These are phyloP conservation scores for Tridacna gigas DNA, from an alignment of 2,888 invertebrate genomes.

Conservation along the genomic window DNA sequence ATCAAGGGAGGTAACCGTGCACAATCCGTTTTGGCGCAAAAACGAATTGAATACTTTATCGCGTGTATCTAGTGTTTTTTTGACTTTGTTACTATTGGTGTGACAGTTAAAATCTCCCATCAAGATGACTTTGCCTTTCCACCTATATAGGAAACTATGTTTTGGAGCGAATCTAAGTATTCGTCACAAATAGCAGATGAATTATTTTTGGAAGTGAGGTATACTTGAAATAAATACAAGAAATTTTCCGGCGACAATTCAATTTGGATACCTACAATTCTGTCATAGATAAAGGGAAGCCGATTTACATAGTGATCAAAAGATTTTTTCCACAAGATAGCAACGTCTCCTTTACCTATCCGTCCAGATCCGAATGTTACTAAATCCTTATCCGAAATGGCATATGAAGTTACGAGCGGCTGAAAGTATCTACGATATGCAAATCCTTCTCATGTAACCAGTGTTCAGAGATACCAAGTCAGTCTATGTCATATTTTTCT, in stretches of 20 bases:
- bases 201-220: constrained; percentile 10
- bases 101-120: background rate
- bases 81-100: background rate
- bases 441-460: background rate
- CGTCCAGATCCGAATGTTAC: background rate
- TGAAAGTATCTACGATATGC: background rate
- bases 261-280: constrained; percentile 6
- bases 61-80: background rate
- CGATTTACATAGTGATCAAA: background rate
- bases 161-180: background rate
- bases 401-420: background rate
- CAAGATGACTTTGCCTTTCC: background rate
- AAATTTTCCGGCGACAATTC: constrained; percentile 8
- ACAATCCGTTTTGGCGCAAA: background rate
- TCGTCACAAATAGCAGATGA: background rate
- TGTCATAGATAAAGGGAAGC: background rate
- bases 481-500: background rate
- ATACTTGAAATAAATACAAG: constrained; percentile 14
- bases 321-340: background rate
- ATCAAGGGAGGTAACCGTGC: background rate
- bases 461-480: background rate
- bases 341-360: background rate
- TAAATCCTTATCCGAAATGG: background rate
- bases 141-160: background rate
- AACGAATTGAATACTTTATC: background rate